Base-by-base conservation (phyloP, 2,888 invertebrate species). In the Galerucella pusilla region DNA sequence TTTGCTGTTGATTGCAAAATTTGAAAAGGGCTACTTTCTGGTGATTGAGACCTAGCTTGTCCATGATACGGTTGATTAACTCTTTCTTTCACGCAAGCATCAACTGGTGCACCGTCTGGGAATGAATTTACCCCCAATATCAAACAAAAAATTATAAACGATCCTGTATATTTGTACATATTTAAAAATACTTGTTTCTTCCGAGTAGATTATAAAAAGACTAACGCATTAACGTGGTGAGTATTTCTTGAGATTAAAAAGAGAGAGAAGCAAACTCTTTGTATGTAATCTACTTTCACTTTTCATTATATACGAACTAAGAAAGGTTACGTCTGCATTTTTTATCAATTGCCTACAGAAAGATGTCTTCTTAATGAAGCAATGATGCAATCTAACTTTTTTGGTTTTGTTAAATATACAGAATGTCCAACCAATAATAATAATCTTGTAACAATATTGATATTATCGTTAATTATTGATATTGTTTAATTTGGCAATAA, bases 21-120 rank as follows among this genome's bases (percentile, higher is more conserved):
- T 81, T 91, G 90, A 84, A 92, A 95, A 7, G 94, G 94, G 81
- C 91, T 90, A 1, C 90, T 90, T 14, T 90, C 88, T 45, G 89
- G 84, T 0, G 93, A 89, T 84, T 94, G 93, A 0, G 94, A 89
- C 76, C 92, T 88, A 10, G 93, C 92, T 82, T 93, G 92, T 2
- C 94, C 93, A 81, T 95, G 95, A 85, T 94, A 93, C 0, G 95
- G 95, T 83, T 92, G 91, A 87, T 94, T 94, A 1, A 93, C 91
- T 61, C 92, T 90, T 42, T 92, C 90, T 85, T 94, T 94, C 3
- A 94, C 94, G 85, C 95, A 95, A 49, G 94, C 92, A 84, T 95
- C 94, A 45, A 94, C 91, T 0, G 95, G 95, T 1, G 94, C 94
- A 1, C 94, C 94, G 82, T 94, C 94, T n/a, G 94, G 94, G 84